Evolutionary conservation across 1,140 invertebrate genomes (phyloP), one percentile per base, ranked within the genome.

Genomic region (Nasonia vitripennis): DNA sequence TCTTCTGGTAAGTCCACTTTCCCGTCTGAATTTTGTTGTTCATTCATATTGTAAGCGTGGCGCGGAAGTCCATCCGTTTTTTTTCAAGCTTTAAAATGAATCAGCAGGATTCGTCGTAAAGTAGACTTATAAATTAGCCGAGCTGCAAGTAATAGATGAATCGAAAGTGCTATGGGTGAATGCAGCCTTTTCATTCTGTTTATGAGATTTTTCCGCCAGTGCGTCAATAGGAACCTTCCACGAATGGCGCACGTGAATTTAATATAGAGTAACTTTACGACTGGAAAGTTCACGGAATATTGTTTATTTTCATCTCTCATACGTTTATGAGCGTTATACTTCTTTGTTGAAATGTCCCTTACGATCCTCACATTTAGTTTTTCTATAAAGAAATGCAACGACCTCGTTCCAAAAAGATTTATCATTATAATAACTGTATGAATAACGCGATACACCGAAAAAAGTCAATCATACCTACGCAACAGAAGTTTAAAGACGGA

Each of bases 1-100:
- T 84, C 81, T 90, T 9, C 74, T 27, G 51, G 91, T 91, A 85
- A 89, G 90, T 89, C 14, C 4, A 41, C 1, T 62, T 62, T 62
- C n/a, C 55, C 20, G 4, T 0, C 17, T 62, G 20, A 62, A 62
- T 62, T 62, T 62, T 27, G n/a, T n/a, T 12, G 5, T 9, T 80
- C 17, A 23, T 14, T 41, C 10, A 70, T 27, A 45, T 70, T 68
- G n/a, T 37, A 48, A 27, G 41, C 17, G 34, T 37, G 71, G 14
- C 34, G 17, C 51, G 41, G n/a, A 11, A 11, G n/a, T 68, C 34
- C 17, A 41, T 79, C 67, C 51, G 34, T 45, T 27, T 80, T 17
- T 31, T 31, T 37, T 4, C 34, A 37, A 23, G 7, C 45, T 68
- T 34, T 12, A 11, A 23, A 34, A 20, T 80, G 37, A 41, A 67